phyloP scores from a whole-genome alignment of 2,113 vertebrate genomes.

The Aegotheles bennettii region DNA sequence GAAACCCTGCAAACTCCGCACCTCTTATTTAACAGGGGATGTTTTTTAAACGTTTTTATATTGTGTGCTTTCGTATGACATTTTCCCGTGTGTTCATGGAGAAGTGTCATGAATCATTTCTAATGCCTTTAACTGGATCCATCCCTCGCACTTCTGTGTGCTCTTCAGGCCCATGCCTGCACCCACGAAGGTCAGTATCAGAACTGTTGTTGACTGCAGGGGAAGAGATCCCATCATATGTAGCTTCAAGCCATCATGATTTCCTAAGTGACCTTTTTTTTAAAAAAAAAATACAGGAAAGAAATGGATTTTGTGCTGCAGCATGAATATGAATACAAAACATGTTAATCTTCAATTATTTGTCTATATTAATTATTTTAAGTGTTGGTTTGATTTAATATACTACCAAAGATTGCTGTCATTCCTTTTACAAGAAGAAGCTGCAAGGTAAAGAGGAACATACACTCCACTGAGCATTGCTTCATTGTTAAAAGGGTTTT shows the following conservation, averaged over 20 bases:
- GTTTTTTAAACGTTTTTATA: not conserved
- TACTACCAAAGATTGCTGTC: conserved; percentile 59
- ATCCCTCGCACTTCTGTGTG: not conserved
- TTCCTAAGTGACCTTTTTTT: not conserved
- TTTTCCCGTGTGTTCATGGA: not conserved
- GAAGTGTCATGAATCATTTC: not conserved
- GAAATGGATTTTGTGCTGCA: not conserved
- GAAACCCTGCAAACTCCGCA: not conserved
- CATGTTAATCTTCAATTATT: not conserved
- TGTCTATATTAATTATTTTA: not conserved
- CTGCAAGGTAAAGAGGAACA: not conserved
- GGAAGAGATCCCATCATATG: not conserved
- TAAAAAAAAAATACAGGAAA: not conserved
- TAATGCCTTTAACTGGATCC: not conserved
- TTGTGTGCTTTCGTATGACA: not conserved
- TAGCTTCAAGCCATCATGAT: not conserved
- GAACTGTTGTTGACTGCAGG: not conserved
- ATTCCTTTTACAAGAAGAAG: not conserved
- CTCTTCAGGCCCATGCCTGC: not conserved
- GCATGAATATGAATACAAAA: not conserved
- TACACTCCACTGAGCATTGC: not conserved
- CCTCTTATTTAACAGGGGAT: not conserved
- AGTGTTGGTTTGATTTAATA: not conserved
- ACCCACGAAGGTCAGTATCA: not conserved
- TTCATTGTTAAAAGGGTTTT: not conserved